Evolutionary conservation across 1,140 invertebrate species (phyloP).

Genomic region (Thereuonema tuberculata): DNA sequence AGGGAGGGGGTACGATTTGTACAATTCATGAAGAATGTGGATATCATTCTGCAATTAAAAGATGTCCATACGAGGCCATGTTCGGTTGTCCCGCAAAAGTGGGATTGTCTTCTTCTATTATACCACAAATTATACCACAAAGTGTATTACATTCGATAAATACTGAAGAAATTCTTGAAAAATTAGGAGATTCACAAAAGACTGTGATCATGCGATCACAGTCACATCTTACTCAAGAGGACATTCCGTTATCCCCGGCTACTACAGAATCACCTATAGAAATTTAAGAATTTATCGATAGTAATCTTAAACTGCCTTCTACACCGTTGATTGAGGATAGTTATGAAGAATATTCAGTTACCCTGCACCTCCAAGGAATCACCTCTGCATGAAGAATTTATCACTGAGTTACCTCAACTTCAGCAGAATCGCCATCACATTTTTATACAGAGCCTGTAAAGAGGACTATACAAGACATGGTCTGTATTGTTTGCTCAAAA

Average conservation of each 20-base stretch:
- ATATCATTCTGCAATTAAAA: slow-evolving; percentile 16
- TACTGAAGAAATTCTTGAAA: slow-evolving; percentile 13
- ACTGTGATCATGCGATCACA: slow-evolving; percentile 6
- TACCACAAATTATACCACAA: slow-evolving; percentile 13
- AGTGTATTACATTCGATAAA: slow-evolving; percentile 9
- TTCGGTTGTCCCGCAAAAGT: slow-evolving; percentile 11
- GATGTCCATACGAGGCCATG: background rate
- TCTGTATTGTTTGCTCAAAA: no score
- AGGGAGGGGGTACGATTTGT: slow-evolving; percentile 23
- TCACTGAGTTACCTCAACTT: slow-evolving; percentile 14
- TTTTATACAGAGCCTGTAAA: no score
- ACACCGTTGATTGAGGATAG: slow-evolving; percentile 12
- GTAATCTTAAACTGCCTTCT: slow-evolving; percentile 13
- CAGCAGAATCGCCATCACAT: slow-evolving; percentile 11
- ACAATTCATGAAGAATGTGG: slow-evolving; percentile 25
- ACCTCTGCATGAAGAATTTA: slow-evolving; percentile 13
- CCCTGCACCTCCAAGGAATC: slow-evolving; percentile 12
- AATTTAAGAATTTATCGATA: slow-evolving; percentile 10
- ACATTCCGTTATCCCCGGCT: slow-evolving; percentile 9
- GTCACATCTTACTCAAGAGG: slow-evolving; percentile 11
- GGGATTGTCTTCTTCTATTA: slow-evolving; percentile 11
- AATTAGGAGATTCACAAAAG: slow-evolving; percentile 11
- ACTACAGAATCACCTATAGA: slow-evolving; percentile 8
- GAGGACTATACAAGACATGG: no score
- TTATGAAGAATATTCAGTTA: slow-evolving; percentile 13